These are phyloP conservation scores for Campaea margaritaria DNA, from an alignment of 2,888 invertebrate genomes.

Conservation along the genomic window DNA sequence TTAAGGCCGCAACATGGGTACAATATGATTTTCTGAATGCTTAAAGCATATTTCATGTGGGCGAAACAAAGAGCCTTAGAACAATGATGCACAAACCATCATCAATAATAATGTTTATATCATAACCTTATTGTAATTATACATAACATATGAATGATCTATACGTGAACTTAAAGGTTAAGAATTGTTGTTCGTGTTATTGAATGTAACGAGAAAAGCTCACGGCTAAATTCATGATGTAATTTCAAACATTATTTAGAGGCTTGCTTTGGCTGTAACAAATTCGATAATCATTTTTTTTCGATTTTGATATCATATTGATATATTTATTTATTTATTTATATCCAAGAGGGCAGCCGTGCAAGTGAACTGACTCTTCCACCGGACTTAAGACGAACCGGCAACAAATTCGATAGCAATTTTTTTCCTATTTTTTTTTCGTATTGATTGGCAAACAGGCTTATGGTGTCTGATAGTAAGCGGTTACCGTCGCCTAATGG, in stretches of 20 bases:
- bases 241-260: neutral
- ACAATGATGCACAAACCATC: conserved; percentile 22
- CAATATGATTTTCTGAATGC: conserved; percentile 15
- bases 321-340: no score
- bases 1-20: conserved; percentile 5
- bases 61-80: conserved; percentile 24
- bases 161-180: conserved; percentile 17
- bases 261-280: neutral
- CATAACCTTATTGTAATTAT: conserved; percentile 20
- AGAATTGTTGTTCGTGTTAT: conserved; percentile 1
- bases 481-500: no score
- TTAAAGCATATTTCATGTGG: conserved; percentile 23
- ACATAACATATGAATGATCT: conserved; percentile 9
- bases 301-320: no score
- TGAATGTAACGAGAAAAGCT: conserved; percentile 7
- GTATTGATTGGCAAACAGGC: no score
- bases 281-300: no score
- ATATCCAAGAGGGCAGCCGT: no score
- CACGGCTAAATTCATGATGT: conserved; percentile 2
- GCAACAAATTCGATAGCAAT: no score
- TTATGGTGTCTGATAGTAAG: no score
- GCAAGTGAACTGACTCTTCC: no score
- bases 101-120: conserved; percentile 28
- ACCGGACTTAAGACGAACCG: no score
- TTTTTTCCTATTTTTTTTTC: no score